A percentile compares a stretch with the other conserved stretches of the same genome.
Conservation (phyloP, 2,888 invertebrate species). For the Tenthredo notha region DNA sequence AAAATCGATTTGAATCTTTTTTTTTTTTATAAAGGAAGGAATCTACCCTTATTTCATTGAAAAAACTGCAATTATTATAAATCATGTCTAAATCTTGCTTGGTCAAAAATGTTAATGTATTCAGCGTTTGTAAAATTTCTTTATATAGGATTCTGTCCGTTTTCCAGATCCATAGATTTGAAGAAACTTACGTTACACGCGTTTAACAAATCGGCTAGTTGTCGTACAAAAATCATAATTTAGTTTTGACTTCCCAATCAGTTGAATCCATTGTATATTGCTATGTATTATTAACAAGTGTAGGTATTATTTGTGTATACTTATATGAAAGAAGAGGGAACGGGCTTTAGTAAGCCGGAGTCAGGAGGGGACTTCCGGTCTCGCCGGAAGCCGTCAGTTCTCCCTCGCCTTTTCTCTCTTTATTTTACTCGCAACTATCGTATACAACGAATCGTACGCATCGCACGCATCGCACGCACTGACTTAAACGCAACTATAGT, state of each 20-base stretch:
- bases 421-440: background rate
- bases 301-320: background rate
- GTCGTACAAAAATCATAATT: constrained; percentile 26
- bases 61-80: too few species aligned
- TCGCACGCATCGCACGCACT: background rate
- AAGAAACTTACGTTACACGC: background rate
- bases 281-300: constrained; percentile 7
- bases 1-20: background rate
- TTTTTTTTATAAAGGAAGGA: too few species aligned
- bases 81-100: too few species aligned
- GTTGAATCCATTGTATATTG: background rate
- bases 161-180: background rate
- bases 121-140: background rate
- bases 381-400: constrained; percentile 50
- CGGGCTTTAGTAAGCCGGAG: constrained; percentile 1
- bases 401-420: constrained; percentile 27
- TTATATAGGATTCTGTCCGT: background rate
- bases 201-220: background rate
- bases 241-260: background rate
- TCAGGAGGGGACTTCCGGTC: constrained; percentile 55
- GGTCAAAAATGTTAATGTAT: too few species aligned
- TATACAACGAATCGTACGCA: constrained; percentile 17
- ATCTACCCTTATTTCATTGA: too few species aligned
- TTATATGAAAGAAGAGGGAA: constrained; percentile 32
- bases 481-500: constrained; percentile 15